These are phyloP conservation scores for Ganaspis brasiliensis DNA, from an alignment of 2,888 invertebrate species.

Conservation along the genomic window DNA sequence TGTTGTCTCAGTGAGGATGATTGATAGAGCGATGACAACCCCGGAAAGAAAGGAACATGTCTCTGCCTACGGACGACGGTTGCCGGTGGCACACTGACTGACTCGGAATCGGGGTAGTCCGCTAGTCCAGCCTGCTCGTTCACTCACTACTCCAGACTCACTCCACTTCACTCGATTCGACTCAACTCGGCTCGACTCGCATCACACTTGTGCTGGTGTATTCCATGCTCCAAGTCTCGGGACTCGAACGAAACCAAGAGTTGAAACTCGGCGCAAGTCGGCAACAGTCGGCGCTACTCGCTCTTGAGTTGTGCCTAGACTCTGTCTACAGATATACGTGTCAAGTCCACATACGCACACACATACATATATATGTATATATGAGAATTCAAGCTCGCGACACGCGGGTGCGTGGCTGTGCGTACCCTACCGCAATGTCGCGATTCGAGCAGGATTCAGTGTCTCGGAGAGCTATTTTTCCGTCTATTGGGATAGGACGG, in stretches of 20 bases:
- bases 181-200: slow-evolving; percentile 51
- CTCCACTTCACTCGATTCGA: slow-evolving; percentile 48
- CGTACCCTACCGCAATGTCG: slow-evolving; percentile 74
- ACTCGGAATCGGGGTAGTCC: slow-evolving; percentile 78
- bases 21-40: not conserved
- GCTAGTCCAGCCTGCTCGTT: slow-evolving; percentile 80
- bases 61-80: slow-evolving; percentile 65
- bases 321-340: not conserved
- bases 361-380: slow-evolving; percentile 3
- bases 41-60: slow-evolving; percentile 18
- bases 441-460: slow-evolving; percentile 45
- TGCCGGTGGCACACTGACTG: slow-evolving; percentile 81
- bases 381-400: not conserved
- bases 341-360: slow-evolving; percentile 32
- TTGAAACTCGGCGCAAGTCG: slow-evolving; percentile 55
- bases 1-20: not conserved
- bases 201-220: slow-evolving; percentile 32
- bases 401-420: slow-evolving; percentile 63
- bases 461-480: slow-evolving; percentile 65
- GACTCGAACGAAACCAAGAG: slow-evolving; percentile 62
- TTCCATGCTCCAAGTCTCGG: slow-evolving; percentile 26
- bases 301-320: not conserved
- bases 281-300: slow-evolving; percentile 54
- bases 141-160: slow-evolving; percentile 66
- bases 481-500: slow-evolving; percentile 69